Base-by-base conservation (phyloP, 2,888 invertebrate genomes). In the Azorinus chamasolen region DNA sequence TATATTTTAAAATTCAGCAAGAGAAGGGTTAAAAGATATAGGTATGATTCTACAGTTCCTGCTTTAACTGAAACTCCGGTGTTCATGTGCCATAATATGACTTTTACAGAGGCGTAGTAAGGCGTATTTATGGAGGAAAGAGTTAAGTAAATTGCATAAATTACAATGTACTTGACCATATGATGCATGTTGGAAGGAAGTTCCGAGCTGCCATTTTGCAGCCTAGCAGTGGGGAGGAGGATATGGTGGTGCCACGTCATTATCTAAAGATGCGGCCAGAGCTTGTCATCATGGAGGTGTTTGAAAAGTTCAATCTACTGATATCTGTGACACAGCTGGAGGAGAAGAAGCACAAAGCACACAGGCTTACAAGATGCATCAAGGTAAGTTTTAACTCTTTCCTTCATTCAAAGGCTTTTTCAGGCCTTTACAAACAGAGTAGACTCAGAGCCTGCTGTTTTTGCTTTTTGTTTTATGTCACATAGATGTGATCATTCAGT, bases 231-330 rank as follows among this genome's bases (percentile, higher is more conserved):
- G 77, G 83, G 8, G 78, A 75, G 18, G 86, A 80, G 14, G 83
- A 77, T 24, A 68, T 70, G 41, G 79, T 80, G 55, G 66, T 90
- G 4, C 72, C 88, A 14, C 58, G 59, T 10, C 90, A 90, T 64
- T 90, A 90, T 68, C 63, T 87, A 27, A 83, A 83, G 55, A 73
- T 88, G 54, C 41, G 76, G 22, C 89, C 89, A 25, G 88, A 87
- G 41, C 71, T 74, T 6, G 87, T 85, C n/a, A 69, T 90, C 6
- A 55, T 57, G 43, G 89, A 90, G 57, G 86, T 90, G 14, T 85
- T 88, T 72, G 75, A 84, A 39, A 86, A 86, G 66, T 84, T 84
- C 24, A 75, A 75, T 3, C 41, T 83, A 0, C 68, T 87, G 6
- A 59, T 83, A 50, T 71, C 66, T 1, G 39, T 66, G 10, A 27